Conservation (phyloP, 1,140 invertebrate genomes). For the Hyles euphorbiae region DNA sequence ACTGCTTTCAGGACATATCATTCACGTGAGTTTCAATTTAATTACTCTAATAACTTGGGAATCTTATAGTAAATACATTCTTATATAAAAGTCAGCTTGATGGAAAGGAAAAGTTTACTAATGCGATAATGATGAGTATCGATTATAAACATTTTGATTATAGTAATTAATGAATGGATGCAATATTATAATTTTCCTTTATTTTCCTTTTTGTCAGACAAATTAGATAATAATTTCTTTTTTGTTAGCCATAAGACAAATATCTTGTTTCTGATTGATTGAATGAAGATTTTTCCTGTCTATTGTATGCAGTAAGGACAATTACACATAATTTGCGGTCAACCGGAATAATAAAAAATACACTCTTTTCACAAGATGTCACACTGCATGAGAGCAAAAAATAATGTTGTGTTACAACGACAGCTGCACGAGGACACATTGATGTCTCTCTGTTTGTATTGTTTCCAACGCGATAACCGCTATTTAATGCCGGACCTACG, state of each 20-base stretch:
- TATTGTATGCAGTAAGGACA: constrained; percentile 20
- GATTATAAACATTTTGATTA: neutral
- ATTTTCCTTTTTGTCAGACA: too few relatives aligned
- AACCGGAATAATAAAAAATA: constrained; percentile 6
- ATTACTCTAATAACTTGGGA: neutral
- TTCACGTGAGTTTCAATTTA: constrained; percentile 35
- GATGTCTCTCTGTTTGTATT: neutral
- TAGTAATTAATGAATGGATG: neutral
- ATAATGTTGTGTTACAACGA: neutral
- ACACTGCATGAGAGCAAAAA: constrained; percentile 4
- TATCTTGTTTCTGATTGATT: constrained; percentile 14
- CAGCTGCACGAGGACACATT: neutral
- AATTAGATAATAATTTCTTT: too few relatives aligned
- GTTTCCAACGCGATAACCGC: too few relatives aligned
- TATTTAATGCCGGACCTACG: too few relatives aligned
- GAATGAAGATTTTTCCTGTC: constrained; percentile 23
- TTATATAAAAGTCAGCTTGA: too few relatives aligned
- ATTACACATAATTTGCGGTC: constrained; percentile 19
- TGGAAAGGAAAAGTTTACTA: too few relatives aligned
- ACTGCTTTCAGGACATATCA: constrained; percentile 32
- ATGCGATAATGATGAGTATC: too few relatives aligned
- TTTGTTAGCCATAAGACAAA: neutral
- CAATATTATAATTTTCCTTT: neutral
- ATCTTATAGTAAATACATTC: neutral
- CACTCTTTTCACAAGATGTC: neutral